Evolutionary conservation across 2,113 vertebrate genomes (phyloP), one percentile per base, ranked within the genome.

Genomic region (Heterotilapia buettikoferi): DNA sequence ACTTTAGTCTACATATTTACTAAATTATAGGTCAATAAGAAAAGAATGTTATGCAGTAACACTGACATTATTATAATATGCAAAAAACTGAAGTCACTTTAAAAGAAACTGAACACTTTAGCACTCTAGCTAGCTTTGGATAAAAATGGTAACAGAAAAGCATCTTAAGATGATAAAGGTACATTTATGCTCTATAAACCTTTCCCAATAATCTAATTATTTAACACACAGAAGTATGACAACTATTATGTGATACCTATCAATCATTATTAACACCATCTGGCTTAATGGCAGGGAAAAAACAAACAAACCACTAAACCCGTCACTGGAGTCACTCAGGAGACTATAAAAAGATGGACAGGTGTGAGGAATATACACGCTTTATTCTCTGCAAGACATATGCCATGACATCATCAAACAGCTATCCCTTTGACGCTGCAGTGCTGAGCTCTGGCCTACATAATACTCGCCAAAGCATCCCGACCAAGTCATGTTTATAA

Each of bases 351-450:
- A 16, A 83, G 82, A 59, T 7, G 5, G 21, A 88, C 86, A 86
- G 84, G 86, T 90, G 91, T 86, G 63, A 63, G 83, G 59, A 56
- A 71, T 78, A 45, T 16, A 71, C 57, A 54, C 3, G 10, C 52
- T 29, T 12, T 33, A 19, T 43, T 61, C 31, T 76, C 50, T 80
- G 50, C 33, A 71, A 66, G 3, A 84, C 84, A 88, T 10, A 84
- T 84, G 82, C 83, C 84, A 90, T 91, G 88, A 92, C 90, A 88
- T 93, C 92, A 94, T 40, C 82, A 50, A 21, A 82, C 57, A 91
- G 40, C 71, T 83, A 89, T 92, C 85, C 43, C 57, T 89, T 36
- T 82, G 88, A 92, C 29, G 29, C 84, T 16, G 59, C 84, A 2
- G 26, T 13, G 50, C 82, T 71, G 61, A 50, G 50, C 80, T 36